Conservation (phyloP, 2,888 invertebrate species). For the Thecocarcelia acutangulata region DNA sequence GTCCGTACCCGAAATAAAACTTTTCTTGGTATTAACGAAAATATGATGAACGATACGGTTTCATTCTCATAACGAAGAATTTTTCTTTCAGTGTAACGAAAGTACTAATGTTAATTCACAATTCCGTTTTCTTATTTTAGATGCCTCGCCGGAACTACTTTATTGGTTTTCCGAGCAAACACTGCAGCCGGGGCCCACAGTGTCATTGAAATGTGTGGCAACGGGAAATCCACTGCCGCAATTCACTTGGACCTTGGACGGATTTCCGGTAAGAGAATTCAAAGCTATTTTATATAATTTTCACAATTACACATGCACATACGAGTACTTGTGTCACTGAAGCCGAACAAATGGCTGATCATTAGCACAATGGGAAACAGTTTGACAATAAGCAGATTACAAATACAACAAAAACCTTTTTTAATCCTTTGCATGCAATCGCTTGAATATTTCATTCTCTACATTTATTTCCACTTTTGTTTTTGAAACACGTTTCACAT, state of each 20-base stretch:
- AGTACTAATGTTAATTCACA: too few relatives aligned
- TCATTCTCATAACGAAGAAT: too few relatives aligned
- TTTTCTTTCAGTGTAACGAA: too few relatives aligned
- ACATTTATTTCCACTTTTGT: background rate
- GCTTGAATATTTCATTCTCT: background rate
- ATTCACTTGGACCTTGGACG: conserved; percentile 95
- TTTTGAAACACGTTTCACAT: background rate
- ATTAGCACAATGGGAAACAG: background rate
- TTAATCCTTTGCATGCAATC: background rate
- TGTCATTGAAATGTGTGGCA: conserved; percentile 96
- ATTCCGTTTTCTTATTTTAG: conserved; percentile 79
- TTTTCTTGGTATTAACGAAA: too few relatives aligned
- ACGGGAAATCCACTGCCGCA: conserved; percentile 96
- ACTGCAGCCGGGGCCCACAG: conserved; percentile 93
- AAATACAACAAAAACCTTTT: background rate
- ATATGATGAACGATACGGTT: too few relatives aligned
- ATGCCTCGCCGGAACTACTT: conserved; percentile 93
- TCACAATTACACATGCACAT: too few relatives aligned
- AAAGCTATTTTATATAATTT: conserved; percentile 39
- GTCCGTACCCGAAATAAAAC: too few relatives aligned
- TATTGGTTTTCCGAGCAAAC: conserved; percentile 97
- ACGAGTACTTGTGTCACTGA: too few relatives aligned
- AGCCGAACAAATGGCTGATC: background rate
- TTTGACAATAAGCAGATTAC: conserved; percentile 3
- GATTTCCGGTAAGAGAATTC: conserved; percentile 88